A percentile compares a stretch with the other conserved stretches of the same genome.
These are phyloP conservation scores for Macrobrachium nipponense DNA, from an alignment of 1,140 invertebrate species.

Conservation along the genomic window DNA sequence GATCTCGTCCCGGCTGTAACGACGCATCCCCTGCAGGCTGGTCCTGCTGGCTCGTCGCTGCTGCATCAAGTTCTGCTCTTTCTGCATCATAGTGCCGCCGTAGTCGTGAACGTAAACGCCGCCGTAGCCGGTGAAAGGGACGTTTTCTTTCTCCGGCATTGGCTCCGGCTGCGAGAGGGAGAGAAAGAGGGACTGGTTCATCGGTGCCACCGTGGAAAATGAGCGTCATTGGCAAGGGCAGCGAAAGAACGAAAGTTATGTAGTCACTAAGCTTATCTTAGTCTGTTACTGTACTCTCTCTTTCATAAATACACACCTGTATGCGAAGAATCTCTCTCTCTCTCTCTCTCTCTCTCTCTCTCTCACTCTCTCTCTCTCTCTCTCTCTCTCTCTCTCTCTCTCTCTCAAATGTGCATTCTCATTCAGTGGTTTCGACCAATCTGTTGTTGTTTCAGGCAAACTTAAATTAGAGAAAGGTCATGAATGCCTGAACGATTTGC, in stretches of 20 bases:
- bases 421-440: too few species aligned
- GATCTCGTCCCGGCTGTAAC: slow-evolving; percentile 24
- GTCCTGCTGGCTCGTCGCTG: slow-evolving; percentile 41
- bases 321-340: neutral
- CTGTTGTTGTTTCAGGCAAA: too few species aligned
- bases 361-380: slow-evolving; percentile 4
- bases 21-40: slow-evolving; percentile 36
- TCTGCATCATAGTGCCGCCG: slow-evolving; percentile 65
- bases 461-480: too few species aligned
- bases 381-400: slow-evolving; percentile 12
- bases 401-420: neutral
- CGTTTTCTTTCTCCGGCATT: slow-evolving; percentile 23
- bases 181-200: neutral
- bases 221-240: too few species aligned
- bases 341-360: slow-evolving; percentile 6
- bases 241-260: too few species aligned
- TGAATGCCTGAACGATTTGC: too few species aligned
- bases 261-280: neutral
- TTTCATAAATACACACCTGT: neutral
- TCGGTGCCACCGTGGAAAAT: too few species aligned
- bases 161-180: neutral
- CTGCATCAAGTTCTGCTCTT: slow-evolving; percentile 54
- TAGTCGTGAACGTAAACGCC: slow-evolving; percentile 65
- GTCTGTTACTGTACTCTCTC: neutral
- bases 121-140: slow-evolving; percentile 50